phyloP scores from a whole-genome alignment of 37 sponge, comb jelly and placozoan species.

The Chondrilla cf. caribensis region DNA sequence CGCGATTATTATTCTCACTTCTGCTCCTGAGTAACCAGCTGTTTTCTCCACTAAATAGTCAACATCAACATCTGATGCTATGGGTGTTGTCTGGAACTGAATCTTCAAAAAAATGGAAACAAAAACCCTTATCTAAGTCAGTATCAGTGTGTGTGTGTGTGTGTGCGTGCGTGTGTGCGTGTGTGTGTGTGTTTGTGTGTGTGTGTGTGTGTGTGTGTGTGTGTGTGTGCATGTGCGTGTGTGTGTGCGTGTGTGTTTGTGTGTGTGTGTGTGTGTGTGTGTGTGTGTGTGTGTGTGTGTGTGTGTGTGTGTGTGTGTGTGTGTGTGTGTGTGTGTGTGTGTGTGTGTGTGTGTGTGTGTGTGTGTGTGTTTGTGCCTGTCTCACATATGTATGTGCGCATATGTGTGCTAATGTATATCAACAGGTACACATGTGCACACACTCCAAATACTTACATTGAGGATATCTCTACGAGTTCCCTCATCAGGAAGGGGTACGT shows the following conservation, averaged over 20 bases:
- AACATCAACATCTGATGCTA: constrained; percentile 51
- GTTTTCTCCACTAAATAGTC: constrained; percentile 55
- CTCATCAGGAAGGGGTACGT: constrained; percentile 87
- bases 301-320: too few species aligned
- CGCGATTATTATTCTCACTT: constrained; percentile 44
- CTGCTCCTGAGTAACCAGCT: constrained; percentile 88
- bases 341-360: too few species aligned
- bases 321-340: too few species aligned
- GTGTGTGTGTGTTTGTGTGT: not conserved
- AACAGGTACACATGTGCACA: too few species aligned
- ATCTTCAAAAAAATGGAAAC: constrained; percentile 40
- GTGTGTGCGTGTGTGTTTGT: too few species aligned
- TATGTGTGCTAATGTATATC: too few species aligned
- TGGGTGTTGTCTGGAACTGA: constrained; percentile 65
- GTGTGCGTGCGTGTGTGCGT: not conserved
- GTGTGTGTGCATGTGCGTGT: too few species aligned
- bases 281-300: too few species aligned
- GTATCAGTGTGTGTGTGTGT: not conserved
- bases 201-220: not conserved
- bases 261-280: too few species aligned
- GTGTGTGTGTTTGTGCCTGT: too few species aligned
- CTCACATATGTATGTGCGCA: too few species aligned
- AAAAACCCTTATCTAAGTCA: not conserved
- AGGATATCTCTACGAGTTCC: constrained; percentile 82
- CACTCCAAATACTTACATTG: constrained; percentile 30